phyloP scores from a whole-genome alignment of 1,140 invertebrate species.

The Panagrolaimus sp. region DNA sequence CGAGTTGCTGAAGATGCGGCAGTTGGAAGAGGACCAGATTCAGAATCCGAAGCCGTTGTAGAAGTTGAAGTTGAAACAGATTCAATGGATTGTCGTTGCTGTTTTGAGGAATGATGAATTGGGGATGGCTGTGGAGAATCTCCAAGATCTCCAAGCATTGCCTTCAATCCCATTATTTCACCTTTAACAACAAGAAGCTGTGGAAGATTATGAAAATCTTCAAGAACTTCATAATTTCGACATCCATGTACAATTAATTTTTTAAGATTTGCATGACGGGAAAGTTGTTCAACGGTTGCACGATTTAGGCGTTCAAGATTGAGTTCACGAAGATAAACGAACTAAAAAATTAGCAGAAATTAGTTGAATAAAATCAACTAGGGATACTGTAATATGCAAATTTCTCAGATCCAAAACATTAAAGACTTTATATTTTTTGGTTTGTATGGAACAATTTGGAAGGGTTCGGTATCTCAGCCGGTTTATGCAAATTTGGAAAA shows the following conservation, averaged over 20 bases:
- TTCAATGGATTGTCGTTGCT: neutral
- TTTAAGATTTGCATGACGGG: constrained; percentile 48
- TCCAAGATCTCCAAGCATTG: constrained; percentile 35
- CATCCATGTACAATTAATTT: constrained; percentile 59
- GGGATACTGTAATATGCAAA: neutral
- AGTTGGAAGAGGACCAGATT: neutral
- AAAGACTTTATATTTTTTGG: too few relatives aligned
- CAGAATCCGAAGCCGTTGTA: neutral
- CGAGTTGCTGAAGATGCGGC: too few relatives aligned
- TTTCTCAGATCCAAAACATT: too few relatives aligned
- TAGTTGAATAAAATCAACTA: neutral
- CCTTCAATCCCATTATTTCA: constrained; percentile 54
- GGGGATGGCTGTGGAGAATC: constrained; percentile 4
- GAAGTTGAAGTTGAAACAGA: neutral
- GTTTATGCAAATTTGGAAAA: too few relatives aligned
- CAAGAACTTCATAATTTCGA: constrained; percentile 55
- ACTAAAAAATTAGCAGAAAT: constrained; percentile 35
- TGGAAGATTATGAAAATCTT: constrained; percentile 56
- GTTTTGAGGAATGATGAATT: neutral
- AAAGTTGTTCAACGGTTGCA: constrained; percentile 54
- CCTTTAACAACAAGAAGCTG: constrained; percentile 54
- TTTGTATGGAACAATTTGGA: too few relatives aligned
- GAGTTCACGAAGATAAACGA: constrained; percentile 57
- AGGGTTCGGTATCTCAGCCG: too few relatives aligned
- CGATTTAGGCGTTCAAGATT: constrained; percentile 57